Evolutionary conservation across 2,797 vertebrate genomes (phyloP), one percentile per base, ranked within the genome.

Genomic region (Sebastiscus albofasciatus): DNA sequence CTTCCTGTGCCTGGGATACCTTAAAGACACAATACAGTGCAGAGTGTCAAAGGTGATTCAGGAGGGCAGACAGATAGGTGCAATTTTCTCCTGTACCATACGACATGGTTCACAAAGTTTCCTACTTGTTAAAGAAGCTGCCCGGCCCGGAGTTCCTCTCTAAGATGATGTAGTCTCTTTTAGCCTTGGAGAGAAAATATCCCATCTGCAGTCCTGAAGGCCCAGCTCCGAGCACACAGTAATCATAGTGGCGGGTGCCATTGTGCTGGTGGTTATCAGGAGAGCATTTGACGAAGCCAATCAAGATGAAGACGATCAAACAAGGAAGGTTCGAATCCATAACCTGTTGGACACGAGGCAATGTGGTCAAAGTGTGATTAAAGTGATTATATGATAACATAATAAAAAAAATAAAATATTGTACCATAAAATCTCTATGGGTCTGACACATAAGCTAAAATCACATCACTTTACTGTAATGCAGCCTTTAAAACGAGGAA

Each of bases 221-320:
- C 13, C 99, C 98, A 0, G 98, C 99, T 39, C 99, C 99, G 0
- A 99, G 93, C 42, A 99, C 82, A 14, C 99, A 99, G 95, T 99
- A 99, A 77, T 97, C 97, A 72, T 96, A 92, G 79, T 71, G 94
- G 58, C 16, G 66, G 75, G 89, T 93, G 75, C 16, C 82, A 49
- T 92, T 88, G 69, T 79, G 77, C 49, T 65, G 52, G 36, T 59
- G 60, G 18, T 82, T 31, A 4, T 76, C 86, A 67, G 73, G 55
- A 2, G 84, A 87, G 76, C 84, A 86, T 52, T 66, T 39, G 69
- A 89, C 84, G 36, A 80, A 84, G 74, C 86, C 87, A 39, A 85
- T 58, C 70, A 94, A 39, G 80, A 93, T 55, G 81, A 82, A 39
- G 8, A 94, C 59, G 49, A 92, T 72, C 34, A 86, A 78, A 82